A percentile compares a stretch with the other conserved stretches of the same genome.
Conservation (phyloP, 2,888 invertebrate species). For the Himalopsyche tibetana region DNA sequence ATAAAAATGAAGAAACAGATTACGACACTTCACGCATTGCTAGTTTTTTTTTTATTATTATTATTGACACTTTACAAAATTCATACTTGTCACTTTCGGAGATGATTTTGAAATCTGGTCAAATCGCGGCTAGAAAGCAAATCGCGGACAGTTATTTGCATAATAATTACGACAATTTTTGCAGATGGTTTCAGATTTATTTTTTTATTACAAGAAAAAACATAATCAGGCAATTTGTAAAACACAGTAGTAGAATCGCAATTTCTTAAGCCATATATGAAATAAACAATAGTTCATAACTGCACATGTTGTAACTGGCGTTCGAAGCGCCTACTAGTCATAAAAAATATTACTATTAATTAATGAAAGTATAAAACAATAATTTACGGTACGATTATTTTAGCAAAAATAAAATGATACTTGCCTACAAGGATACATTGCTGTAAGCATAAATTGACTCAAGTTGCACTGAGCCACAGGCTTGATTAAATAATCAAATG, state of each 20-base stretch:
- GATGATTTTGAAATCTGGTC: slow-evolving; percentile 37
- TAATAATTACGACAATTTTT: slow-evolving; percentile 23
- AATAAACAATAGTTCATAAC: slow-evolving; percentile 10
- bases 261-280: not conserved
- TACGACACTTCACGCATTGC: slow-evolving; percentile 18
- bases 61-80: slow-evolving; percentile 23
- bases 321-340: not conserved
- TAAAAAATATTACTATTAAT: slow-evolving; percentile 29
- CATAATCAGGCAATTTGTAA: not conserved
- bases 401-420: not conserved
- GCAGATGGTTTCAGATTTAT: not conserved
- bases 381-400: slow-evolving; percentile 1
- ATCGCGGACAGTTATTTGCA: slow-evolving; percentile 11
- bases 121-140: slow-evolving; percentile 37
- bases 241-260: not conserved
- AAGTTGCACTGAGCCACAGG: not conserved
- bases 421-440: not conserved
- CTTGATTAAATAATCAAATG: slow-evolving; percentile 2
- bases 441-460: not conserved
- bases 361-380: not conserved
- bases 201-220: not conserved
- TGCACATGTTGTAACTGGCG: slow-evolving; percentile 7
- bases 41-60: slow-evolving; percentile 2
- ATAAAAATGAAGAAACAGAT: slow-evolving; percentile 35
- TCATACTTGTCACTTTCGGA: slow-evolving; percentile 21